Base-by-base conservation (phyloP, 2,888 invertebrate genomes). In the Troides helena region DNA sequence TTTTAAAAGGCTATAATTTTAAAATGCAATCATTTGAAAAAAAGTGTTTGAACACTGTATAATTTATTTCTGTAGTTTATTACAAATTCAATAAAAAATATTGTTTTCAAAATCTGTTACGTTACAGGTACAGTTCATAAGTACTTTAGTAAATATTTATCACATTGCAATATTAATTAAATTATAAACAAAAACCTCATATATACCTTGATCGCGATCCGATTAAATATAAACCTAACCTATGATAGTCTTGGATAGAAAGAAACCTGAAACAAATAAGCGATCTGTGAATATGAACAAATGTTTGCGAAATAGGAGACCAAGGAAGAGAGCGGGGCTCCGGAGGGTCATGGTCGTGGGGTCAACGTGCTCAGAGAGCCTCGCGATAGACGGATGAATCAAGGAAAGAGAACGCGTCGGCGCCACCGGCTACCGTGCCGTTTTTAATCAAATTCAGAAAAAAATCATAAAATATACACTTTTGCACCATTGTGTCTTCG, bases 341-440 rank as follows among this genome's bases (percentile, higher is more conserved):
- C 58, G 62, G 81, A 81, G 80, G 86, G 83, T 89, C 90, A 90
- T 84, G 91, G 90, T 87, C 90, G 88, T 71, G 81, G 82, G 89
- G 88, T 90, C 88, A 88, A 86, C 85, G 81, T 88, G 82, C 87
- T 78, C 80, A 75, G 78, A 77, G 80, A 80, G 80, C 77, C 76
- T 74, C 80, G 80, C 82, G 79, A 77, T 77, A 80, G 83, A 81
- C 83, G 80, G 78, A 77, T 74, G 74, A 73, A 73, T 74, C 74
- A 73, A 73, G 74, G 72, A 68, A 68, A 71, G 71, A 73, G 76
- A 80, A 77, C 79, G 75, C 80, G 79, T 76, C 82, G 80, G 66
- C 73, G 71, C 68, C 72, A 60, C 57, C 62, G 65, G 63, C 39
- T 21, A 50, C 59, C 59, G 59, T 25, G 50, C 18, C 25, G 53